A percentile compares a stretch with the other conserved stretches of the same genome.
These are phyloP conservation scores for Trachythela sp. DNA, from an alignment of 64 coral and sea anemone species.

Conservation along the genomic window DNA sequence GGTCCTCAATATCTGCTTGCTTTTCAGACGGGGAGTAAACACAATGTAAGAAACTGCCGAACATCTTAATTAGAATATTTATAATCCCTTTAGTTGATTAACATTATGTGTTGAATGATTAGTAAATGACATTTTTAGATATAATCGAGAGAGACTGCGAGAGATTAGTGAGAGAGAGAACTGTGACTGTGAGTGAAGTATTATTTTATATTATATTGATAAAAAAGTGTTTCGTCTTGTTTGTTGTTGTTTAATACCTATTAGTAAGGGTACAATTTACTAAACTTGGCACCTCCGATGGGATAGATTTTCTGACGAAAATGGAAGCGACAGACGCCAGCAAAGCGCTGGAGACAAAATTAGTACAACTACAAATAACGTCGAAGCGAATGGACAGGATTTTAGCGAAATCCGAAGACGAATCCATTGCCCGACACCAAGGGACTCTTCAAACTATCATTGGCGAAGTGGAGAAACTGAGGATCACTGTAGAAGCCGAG, in stretches of 20 bases:
- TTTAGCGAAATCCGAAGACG: not conserved
- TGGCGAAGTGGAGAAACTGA: slow-evolving; percentile 3
- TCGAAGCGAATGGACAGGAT: slow-evolving; percentile 13
- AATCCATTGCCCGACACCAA: slow-evolving; percentile 6
- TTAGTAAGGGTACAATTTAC: slow-evolving; percentile 13
- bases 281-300: slow-evolving; percentile 8
- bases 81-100: no score
- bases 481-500: slow-evolving; percentile 27
- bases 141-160: no score
- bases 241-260: not conserved
- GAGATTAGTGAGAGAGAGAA: no score
- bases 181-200: no score
- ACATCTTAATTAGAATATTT: no score
- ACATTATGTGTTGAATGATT: no score
- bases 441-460: not conserved
- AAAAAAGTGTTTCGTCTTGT: not conserved
- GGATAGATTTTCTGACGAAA: not conserved
- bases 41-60: no score
- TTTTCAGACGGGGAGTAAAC: no score
- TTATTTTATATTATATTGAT: no score
- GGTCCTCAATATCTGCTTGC: no score
- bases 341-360: slow-evolving; percentile 12
- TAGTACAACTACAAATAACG: slow-evolving; percentile 10
- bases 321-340: slow-evolving; percentile 20
- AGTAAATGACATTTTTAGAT: no score